Base-by-base conservation (phyloP, 2,888 invertebrate genomes). In the Conchocele bisecta region DNA sequence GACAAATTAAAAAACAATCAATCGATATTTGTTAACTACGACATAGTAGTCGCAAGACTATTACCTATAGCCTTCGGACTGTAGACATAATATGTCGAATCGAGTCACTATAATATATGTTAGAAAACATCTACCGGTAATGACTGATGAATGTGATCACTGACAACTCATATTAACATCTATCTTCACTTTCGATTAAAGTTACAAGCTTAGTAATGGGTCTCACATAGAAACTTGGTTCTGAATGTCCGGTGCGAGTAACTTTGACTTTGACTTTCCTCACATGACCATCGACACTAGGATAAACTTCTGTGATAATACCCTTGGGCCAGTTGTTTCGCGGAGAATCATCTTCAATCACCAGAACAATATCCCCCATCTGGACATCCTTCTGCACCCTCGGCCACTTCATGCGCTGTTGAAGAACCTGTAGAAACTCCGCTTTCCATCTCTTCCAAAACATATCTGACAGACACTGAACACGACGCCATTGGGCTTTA, bases 271-370 rank as follows among this genome's bases (percentile, higher is more conserved):
- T 9, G 5, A 46, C 59, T 46, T 59, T 59, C 22, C 59, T 7
- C 7, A 59, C 15, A n/a, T 46, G 59, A 7, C 59, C 46, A 24
- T 59, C 59, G 11, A 17, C 13, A 22, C 59, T 31, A 13, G 29
- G 29, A 42, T 28, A 46, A 17, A 33, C 3, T 20, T 59, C 46
- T 46, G 44, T 46, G 7, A 59, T 28, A 28, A 44, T 26, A 28
- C 59, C 59, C 31, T 46, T 46, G 35, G 59, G 44, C 59, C 59
- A 59, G 6, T 28, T n/a, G 20, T 44, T 59, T 44, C 59, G n/a
- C 9, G 31, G 46, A 6, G 24, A 28, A 20, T 44, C 31, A 4
- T 59, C 46, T 20, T 59, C 59, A 15, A 46, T 42, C 9, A 59
- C 17, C 7, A 59, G n/a, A 44, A 59, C 59, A 42, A 59, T 26